Evolutionary conservation across 2,113 vertebrate species (phyloP).

Genomic region (Heterocephalus glaber): DNA sequence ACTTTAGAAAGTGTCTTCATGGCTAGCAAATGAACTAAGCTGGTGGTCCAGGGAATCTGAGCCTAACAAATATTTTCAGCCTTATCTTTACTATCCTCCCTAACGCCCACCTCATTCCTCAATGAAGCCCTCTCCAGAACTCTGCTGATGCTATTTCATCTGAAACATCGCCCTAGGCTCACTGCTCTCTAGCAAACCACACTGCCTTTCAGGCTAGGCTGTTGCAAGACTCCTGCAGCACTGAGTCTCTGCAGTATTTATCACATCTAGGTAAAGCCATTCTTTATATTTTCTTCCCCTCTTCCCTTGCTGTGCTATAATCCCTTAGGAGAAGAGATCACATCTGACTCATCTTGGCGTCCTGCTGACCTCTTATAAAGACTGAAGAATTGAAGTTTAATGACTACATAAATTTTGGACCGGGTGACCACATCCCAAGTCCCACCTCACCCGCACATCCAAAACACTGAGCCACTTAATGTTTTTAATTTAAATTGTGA

Average conservation of each 20-base stretch:
- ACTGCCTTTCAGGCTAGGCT: not conserved
- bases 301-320: not conserved
- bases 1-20: not conserved
- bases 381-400: not conserved
- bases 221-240: not conserved
- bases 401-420: not conserved
- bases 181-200: too few species aligned
- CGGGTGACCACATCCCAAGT: not conserved
- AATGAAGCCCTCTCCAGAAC: not conserved
- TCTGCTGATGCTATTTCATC: not conserved
- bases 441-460: not conserved
- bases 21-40: not conserved
- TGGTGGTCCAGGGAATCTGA: not conserved
- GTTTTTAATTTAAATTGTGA: conserved; percentile 2
- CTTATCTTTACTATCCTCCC: not conserved
- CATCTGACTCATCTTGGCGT: not conserved
- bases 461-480: not conserved
- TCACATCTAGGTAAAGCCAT: not conserved
- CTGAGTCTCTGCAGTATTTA: not conserved
- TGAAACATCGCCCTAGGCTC: not conserved
- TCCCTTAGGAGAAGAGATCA: not conserved
- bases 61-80: not conserved
- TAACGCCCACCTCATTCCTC: not conserved
- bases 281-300: not conserved
- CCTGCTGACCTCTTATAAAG: not conserved